Conservation (phyloP, 2,797 vertebrate species). For the Xyrichtys novacula region DNA sequence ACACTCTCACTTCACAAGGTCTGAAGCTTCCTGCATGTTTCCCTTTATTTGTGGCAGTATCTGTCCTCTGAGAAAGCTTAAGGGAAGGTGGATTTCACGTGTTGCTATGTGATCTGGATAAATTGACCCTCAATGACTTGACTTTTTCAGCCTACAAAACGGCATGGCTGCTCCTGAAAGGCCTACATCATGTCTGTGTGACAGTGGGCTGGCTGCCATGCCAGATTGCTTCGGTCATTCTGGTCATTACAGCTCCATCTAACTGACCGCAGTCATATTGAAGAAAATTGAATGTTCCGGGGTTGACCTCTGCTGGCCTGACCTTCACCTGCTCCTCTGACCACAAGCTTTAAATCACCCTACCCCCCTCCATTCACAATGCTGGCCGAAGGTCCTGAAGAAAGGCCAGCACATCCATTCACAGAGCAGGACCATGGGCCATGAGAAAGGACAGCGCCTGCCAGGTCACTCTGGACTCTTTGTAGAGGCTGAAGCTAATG, state of each 20-base stretch:
- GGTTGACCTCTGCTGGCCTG: conserved; percentile 76
- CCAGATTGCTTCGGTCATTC: conserved; percentile 31
- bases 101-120: neutral
- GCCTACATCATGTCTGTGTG: conserved; percentile 38
- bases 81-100: neutral
- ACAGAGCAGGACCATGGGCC: conserved; percentile 54
- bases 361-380: conserved; percentile 64
- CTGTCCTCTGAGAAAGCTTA: neutral
- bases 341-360: conserved; percentile 81
- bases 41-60: no score
- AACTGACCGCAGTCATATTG: conserved; percentile 63
- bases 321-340: conserved; percentile 83
- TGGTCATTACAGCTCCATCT: conserved; percentile 69
- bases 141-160: conserved; percentile 6
- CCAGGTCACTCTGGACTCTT: conserved; percentile 69
- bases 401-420: conserved; percentile 65
- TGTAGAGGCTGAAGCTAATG: conserved; percentile 65
- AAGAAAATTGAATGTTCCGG: conserved; percentile 80
- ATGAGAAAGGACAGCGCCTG: conserved; percentile 72
- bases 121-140: conserved; percentile 19
- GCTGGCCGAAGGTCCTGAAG: conserved; percentile 64
- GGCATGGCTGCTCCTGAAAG: conserved; percentile 17
- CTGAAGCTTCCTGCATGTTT: no score
- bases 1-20: no score
- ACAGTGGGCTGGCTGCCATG: conserved; percentile 33